Evolutionary conservation across 2,888 invertebrate genomes (phyloP).

Genomic region (Eustalomyia histrio): DNA sequence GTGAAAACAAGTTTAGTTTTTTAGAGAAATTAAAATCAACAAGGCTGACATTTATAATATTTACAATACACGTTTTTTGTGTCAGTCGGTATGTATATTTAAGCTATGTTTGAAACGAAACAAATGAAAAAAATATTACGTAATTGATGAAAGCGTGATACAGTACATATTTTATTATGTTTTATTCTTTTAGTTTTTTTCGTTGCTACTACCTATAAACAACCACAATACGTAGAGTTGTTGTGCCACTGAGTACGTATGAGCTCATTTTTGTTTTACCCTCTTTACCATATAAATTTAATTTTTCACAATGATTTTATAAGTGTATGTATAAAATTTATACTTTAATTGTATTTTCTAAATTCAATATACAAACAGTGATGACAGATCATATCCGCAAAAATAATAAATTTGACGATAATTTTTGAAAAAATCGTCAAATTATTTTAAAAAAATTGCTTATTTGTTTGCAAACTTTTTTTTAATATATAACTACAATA

Average conservation of each 20-base stretch:
- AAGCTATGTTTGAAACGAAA: constrained; percentile 71
- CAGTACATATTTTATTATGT: constrained; percentile 35
- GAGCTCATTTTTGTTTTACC: constrained; percentile 60
- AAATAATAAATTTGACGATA: no score
- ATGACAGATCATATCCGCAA: constrained; percentile 31
- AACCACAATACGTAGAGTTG: constrained; percentile 45
- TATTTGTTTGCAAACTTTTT: no score
- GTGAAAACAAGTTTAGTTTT: constrained; percentile 27
- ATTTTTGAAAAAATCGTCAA: no score
- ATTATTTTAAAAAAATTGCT: no score
- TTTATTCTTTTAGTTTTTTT: constrained; percentile 30
- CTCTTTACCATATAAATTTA: constrained; percentile 39
- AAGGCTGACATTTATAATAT: constrained; percentile 19
- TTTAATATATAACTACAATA: no score
- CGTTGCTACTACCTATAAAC: constrained; percentile 49
- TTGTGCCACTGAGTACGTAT: constrained; percentile 51
- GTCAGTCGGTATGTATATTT: neutral
- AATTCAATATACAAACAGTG: neutral
- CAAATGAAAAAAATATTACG: constrained; percentile 71
- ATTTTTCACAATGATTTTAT: constrained; percentile 54
- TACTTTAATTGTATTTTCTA: neutral
- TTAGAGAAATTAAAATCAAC: constrained; percentile 14
- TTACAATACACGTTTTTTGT: neutral
- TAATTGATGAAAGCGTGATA: constrained; percentile 72
- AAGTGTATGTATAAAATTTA: constrained; percentile 21